A percentile compares a stretch with the other conserved stretches of the same genome.
Conservation (phyloP, 2,888 invertebrate genomes). For the Ellobium chinense region DNA sequence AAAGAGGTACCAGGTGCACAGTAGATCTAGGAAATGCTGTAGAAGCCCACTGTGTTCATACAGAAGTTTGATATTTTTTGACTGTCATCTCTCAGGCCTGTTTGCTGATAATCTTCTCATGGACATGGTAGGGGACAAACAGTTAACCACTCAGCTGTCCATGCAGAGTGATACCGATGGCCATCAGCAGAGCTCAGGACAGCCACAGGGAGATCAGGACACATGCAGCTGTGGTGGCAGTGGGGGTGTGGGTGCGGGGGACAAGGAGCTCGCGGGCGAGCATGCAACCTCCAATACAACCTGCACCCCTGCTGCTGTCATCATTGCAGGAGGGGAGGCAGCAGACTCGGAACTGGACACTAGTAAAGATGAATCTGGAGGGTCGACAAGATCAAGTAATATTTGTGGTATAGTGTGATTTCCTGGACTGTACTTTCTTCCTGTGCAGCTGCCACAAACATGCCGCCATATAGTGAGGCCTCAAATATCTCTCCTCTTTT, state of each 20-base stretch:
- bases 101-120: slow-evolving; percentile 60
- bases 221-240: slow-evolving; percentile 16
- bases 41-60: too few species aligned
- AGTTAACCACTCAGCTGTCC: slow-evolving; percentile 52
- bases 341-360: slow-evolving; percentile 29
- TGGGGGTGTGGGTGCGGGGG: slow-evolving; percentile 10
- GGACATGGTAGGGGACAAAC: slow-evolving; percentile 65
- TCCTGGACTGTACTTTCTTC: slow-evolving; percentile 27
- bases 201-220: slow-evolving; percentile 54
- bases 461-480: not conserved
- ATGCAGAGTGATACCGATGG: slow-evolving; percentile 56
- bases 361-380: slow-evolving; percentile 37
- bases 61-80: too few species aligned
- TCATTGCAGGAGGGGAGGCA: slow-evolving; percentile 20
- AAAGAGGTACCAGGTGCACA: too few species aligned
- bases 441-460: slow-evolving; percentile 27
- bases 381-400: slow-evolving; percentile 48
- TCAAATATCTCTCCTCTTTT: not conserved
- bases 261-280: slow-evolving; percentile 40
- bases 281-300: not conserved
- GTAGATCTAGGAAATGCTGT: too few species aligned
- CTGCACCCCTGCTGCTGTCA: slow-evolving; percentile 15
- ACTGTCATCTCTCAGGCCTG: slow-evolving; percentile 47
- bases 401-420: slow-evolving; percentile 51
- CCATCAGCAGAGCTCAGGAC: slow-evolving; percentile 45